Evolutionary conservation across 2,113 vertebrate genomes (phyloP).

Genomic region (Diglossa brunneiventris): DNA sequence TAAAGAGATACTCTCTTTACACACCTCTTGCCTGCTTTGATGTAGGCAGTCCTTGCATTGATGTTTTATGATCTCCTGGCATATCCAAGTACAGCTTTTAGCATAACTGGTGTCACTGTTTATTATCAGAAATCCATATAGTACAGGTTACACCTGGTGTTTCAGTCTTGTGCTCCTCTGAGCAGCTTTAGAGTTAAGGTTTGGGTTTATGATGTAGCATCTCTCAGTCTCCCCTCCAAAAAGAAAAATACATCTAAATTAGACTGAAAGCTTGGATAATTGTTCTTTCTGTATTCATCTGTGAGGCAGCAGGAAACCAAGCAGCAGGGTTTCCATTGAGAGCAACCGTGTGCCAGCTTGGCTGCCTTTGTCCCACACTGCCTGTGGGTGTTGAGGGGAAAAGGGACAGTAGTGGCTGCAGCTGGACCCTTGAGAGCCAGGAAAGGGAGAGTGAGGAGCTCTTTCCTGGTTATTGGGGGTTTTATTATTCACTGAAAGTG

Average conservation of each 20-base stretch:
- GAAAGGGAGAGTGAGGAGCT: not conserved
- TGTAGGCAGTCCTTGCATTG: not conserved
- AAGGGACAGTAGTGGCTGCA: not conserved
- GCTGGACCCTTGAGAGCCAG: not conserved
- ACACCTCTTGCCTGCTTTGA: not conserved
- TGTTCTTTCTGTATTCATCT: constrained; percentile 28
- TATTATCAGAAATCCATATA: not conserved
- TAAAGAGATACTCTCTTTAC: not conserved
- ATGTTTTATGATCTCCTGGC: not conserved
- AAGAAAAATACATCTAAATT: not conserved
- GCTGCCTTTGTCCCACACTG: not conserved
- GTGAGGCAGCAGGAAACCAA: constrained; percentile 45
- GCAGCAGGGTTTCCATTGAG: constrained; percentile 7
- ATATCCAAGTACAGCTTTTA: not conserved
- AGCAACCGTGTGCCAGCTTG: not conserved
- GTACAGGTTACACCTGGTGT: not conserved
- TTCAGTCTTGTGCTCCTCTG: not conserved
- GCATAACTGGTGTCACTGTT: not conserved
- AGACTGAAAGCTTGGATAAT: not conserved
- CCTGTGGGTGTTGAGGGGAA: not conserved
- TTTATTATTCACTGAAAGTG: not conserved
- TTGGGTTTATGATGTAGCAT: not conserved
- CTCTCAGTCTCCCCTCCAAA: not conserved
- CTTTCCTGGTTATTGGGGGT: not conserved
- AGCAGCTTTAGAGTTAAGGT: not conserved